Evolutionary conservation across 2,888 invertebrate genomes (phyloP).

Genomic region (Xiphydria camelus): DNA sequence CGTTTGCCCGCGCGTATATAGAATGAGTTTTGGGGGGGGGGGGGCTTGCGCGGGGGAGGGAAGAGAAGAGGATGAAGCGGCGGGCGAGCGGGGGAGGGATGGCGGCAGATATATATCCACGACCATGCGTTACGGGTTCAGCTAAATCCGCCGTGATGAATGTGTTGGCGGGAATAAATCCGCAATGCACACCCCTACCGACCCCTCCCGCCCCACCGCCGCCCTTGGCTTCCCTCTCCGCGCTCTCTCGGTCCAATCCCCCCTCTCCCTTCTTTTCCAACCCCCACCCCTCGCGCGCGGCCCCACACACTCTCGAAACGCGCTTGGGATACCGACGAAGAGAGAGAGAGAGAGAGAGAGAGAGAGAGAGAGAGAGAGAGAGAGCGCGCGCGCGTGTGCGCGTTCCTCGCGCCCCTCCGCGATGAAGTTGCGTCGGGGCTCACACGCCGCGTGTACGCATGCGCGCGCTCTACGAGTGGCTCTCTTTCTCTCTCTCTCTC

Average conservation of each 20-base stretch:
- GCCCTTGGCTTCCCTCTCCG: slow-evolving; percentile 18
- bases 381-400: too few species aligned
- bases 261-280: slow-evolving; percentile 26
- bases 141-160: slow-evolving; percentile 59
- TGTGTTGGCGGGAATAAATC: slow-evolving; percentile 59
- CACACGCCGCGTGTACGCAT: too few species aligned
- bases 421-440: slow-evolving; percentile 41
- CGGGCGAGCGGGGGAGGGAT: slow-evolving; percentile 47
- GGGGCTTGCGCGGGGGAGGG: slow-evolving; percentile 13
- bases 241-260: slow-evolving; percentile 20
- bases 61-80: slow-evolving; percentile 18
- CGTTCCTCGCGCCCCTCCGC: slow-evolving; percentile 30
- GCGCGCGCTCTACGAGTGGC: slow-evolving; percentile 3
- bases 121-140: slow-evolving; percentile 59
- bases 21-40: slow-evolving; percentile 19
- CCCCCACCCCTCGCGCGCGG: slow-evolving; percentile 22
- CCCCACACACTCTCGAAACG: slow-evolving; percentile 32
- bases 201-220: not conserved
- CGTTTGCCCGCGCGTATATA: slow-evolving; percentile 38
- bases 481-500: not conserved
- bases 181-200: slow-evolving; percentile 57
- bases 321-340: slow-evolving; percentile 24
- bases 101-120: slow-evolving; percentile 56
- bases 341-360: slow-evolving; percentile 9
- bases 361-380: not conserved